Conservation (phyloP, 2,888 invertebrate genomes). For the Synergus gifuensis region DNA sequence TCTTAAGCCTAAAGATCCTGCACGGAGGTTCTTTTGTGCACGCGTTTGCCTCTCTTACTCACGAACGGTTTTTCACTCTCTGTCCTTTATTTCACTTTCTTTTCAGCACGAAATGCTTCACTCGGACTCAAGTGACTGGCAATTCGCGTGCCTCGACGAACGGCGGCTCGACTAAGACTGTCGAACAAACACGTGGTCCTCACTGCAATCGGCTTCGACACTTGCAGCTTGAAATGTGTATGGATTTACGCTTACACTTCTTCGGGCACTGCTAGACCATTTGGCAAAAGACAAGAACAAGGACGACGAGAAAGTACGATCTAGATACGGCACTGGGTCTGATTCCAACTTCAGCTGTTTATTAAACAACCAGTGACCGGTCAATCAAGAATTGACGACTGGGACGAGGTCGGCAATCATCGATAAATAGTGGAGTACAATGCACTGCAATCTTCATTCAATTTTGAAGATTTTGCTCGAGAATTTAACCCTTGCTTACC, state of each 20-base stretch:
- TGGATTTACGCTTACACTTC: neutral
- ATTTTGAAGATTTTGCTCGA: too few species aligned
- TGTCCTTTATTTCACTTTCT: conserved; percentile 37
- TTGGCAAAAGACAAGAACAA: neutral
- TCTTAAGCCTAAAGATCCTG: conserved; percentile 8
- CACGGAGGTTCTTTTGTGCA: conserved; percentile 21
- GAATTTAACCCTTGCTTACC: too few species aligned
- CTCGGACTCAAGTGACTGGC: conserved; percentile 11
- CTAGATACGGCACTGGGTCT: conserved; percentile 32
- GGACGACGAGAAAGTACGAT: neutral
- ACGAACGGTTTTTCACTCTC: conserved; percentile 24
- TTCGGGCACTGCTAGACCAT: neutral
- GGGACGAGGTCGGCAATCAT: conserved; percentile 11
- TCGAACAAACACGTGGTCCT: conserved; percentile 70
- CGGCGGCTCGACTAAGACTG: conserved; percentile 68
- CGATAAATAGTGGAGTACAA: neutral
- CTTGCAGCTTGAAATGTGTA: neutral
- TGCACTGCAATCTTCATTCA: too few species aligned
- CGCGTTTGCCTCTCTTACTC: neutral
- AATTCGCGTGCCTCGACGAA: conserved; percentile 44
- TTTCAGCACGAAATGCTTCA: neutral
- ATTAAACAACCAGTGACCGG: conserved; percentile 37
- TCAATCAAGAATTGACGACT: conserved; percentile 10
- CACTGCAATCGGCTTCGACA: conserved; percentile 3
- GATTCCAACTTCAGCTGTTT: conserved; percentile 17